These are phyloP conservation scores for Piprites chloris DNA, from an alignment of 2,113 vertebrate genomes.

Conservation along the genomic window DNA sequence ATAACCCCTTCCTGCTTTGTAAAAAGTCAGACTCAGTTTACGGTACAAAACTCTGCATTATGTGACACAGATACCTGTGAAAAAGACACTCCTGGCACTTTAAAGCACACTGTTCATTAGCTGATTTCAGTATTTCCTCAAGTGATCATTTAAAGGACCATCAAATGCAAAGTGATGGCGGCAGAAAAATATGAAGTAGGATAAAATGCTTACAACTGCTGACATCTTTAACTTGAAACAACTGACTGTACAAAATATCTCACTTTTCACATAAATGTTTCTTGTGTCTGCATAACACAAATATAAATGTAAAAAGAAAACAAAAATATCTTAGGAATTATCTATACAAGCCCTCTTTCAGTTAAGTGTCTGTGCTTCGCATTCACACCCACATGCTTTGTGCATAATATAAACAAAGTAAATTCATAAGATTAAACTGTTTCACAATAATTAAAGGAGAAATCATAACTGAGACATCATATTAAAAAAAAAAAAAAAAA, in stretches of 20 bases:
- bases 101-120: neutral
- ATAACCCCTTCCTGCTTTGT: neutral
- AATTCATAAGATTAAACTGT: neutral
- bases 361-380: neutral
- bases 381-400: neutral
- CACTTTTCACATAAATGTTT: neutral
- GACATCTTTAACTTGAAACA: neutral
- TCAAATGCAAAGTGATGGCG: neutral
- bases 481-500: neutral
- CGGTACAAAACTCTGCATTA: neutral
- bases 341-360: neutral
- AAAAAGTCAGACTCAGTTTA: neutral
- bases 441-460: neutral
- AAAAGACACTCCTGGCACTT: neutral
- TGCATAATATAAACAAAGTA: neutral
- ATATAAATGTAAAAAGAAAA: neutral
- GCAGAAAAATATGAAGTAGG: neutral
- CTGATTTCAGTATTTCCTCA: neutral
- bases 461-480: neutral
- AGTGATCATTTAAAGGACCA: conserved; percentile 8
- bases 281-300: neutral
- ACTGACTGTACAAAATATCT: neutral
- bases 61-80: neutral
- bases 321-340: neutral
- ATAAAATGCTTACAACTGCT: neutral